A percentile compares a stretch with the other conserved stretches of the same genome.
These are phyloP conservation scores for Lucifuga dentata DNA, from an alignment of 2,113 vertebrate genomes.

Conservation along the genomic window DNA sequence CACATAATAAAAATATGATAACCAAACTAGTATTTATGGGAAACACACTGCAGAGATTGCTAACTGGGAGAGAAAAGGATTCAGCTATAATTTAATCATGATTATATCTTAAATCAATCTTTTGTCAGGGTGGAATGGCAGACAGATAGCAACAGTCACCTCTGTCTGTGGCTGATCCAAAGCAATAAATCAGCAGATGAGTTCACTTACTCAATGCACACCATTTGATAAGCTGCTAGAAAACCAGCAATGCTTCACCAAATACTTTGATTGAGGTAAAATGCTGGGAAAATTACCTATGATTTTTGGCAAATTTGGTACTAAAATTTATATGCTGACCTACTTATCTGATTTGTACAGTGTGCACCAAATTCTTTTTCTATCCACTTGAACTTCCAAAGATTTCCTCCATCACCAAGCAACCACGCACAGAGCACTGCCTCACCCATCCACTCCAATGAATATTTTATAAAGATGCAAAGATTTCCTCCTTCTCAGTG, in stretches of 20 bases:
- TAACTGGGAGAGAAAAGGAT: constrained; percentile 67
- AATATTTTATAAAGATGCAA: constrained; percentile 88
- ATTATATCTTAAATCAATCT: constrained; percentile 77
- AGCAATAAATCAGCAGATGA: constrained; percentile 75
- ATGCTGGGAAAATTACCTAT: constrained; percentile 8
- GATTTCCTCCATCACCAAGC: constrained; percentile 64
- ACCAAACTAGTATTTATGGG: background rate
- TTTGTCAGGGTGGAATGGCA: constrained; percentile 65
- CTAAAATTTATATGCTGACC: constrained; percentile 51
- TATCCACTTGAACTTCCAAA: constrained; percentile 67
- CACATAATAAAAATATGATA: constrained; percentile 26
- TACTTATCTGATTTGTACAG: constrained; percentile 60
- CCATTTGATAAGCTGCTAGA: constrained; percentile 61
- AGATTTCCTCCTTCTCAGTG: constrained; percentile 77
- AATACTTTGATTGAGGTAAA: constrained; percentile 32
- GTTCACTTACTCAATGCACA: constrained; percentile 66
- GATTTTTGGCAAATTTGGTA: constrained; percentile 34
- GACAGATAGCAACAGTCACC: constrained; percentile 70
- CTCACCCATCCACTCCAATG: constrained; percentile 75
- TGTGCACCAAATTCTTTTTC: constrained; percentile 57
- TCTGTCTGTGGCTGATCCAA: constrained; percentile 34
- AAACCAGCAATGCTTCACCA: constrained; percentile 41
- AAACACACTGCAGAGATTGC: constrained; percentile 38
- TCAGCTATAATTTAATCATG: constrained; percentile 70
- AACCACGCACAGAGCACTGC: constrained; percentile 70